Conservation (phyloP, 2,113 vertebrate genomes). For the Chunga burmeisteri region DNA sequence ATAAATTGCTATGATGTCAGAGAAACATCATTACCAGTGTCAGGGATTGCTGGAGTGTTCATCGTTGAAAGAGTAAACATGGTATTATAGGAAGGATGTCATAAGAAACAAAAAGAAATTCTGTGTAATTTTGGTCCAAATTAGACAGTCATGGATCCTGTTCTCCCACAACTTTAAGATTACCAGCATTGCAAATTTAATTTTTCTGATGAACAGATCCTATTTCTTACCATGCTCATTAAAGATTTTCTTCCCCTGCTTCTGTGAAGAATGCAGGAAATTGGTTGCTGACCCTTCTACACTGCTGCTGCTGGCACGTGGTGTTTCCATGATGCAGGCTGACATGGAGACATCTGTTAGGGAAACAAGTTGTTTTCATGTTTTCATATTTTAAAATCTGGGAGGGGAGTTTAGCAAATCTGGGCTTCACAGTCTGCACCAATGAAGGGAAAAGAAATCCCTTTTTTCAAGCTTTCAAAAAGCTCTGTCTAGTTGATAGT, state of each 20-base stretch:
- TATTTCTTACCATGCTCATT: background rate
- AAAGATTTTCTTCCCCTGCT: background rate
- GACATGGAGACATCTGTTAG: background rate
- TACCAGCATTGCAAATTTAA: background rate
- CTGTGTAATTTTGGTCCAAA: background rate
- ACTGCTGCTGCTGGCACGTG: accelerated
- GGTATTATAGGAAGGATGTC: background rate
- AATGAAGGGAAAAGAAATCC: background rate
- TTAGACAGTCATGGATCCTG: background rate
- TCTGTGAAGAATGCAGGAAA: background rate
- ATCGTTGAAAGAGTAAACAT: background rate
- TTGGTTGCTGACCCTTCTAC: background rate
- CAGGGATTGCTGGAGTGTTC: background rate
- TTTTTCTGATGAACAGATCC: background rate
- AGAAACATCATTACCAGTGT: background rate
- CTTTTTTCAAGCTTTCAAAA: background rate
- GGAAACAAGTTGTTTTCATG: background rate
- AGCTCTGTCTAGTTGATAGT: background rate
- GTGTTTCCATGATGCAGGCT: background rate
- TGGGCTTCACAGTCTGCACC: background rate
- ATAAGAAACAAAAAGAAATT: background rate
- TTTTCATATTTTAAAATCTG: background rate
- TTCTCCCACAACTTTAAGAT: background rate
- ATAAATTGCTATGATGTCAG: background rate
- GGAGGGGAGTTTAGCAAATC: no score